A percentile compares a stretch with the other conserved stretches of the same genome.
Evolutionary conservation across 2,113 vertebrate species (phyloP).

Genomic region (Chloropsis hardwickii): DNA sequence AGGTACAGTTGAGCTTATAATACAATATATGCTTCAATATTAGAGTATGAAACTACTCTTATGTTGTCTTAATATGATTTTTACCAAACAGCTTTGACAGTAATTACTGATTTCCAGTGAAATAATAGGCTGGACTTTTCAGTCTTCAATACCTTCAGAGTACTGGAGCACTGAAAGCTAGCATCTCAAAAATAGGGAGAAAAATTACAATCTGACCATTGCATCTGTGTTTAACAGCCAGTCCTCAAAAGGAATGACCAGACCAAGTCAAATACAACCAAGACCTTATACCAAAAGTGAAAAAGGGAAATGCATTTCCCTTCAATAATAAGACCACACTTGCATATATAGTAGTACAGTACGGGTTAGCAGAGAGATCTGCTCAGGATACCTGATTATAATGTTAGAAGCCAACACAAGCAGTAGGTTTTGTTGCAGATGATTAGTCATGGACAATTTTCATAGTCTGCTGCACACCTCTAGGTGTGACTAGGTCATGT

Average conservation of each 20-base stretch:
- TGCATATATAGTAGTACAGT: fast-evolving
- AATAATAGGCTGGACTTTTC: not conserved
- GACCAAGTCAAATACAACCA: not conserved
- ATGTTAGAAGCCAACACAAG: not conserved
- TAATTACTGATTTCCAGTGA: not conserved
- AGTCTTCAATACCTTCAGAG: not conserved
- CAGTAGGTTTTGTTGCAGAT: not conserved
- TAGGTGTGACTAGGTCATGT: not conserved
- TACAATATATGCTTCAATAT: not conserved
- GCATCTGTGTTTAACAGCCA: not conserved
- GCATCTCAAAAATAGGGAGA: not conserved
- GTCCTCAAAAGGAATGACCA: not conserved
- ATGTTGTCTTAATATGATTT: not conserved
- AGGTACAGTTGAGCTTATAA: not conserved
- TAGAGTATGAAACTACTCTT: not conserved
- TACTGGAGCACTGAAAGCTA: not conserved
- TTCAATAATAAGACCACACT: not conserved
- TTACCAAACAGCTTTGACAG: not conserved
- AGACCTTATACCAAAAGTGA: not conserved
- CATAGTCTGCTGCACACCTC: not conserved
- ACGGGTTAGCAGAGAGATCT: not conserved
- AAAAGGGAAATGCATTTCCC: not conserved
- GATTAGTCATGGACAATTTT: not conserved
- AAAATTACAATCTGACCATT: not conserved
- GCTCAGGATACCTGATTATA: not conserved